These are phyloP conservation scores for Oreochromis aureus DNA, from an alignment of 2,113 vertebrate species.

Conservation along the genomic window DNA sequence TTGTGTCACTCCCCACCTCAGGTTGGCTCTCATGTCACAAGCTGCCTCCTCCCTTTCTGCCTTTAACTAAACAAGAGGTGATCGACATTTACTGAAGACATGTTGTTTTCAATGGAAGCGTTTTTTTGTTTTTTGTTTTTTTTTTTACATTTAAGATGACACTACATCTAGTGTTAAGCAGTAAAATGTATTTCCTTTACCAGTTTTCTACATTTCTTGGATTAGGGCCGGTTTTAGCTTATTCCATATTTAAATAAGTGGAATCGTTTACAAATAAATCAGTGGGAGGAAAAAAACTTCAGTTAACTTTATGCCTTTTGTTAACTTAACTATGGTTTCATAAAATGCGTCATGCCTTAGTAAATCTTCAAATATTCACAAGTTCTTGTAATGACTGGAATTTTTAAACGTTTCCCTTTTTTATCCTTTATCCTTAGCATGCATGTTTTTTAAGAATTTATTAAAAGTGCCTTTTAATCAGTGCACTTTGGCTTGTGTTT, in stretches of 20 bases:
- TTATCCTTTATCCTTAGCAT: neutral
- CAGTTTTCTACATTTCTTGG: neutral
- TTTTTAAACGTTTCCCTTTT: neutral
- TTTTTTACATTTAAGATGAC: neutral
- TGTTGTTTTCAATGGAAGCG: neutral
- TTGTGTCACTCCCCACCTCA: neutral
- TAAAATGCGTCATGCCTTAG: neutral
- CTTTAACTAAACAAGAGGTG: neutral
- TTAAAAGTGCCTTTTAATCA: neutral
- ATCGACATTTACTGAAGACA: neutral
- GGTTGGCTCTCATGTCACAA: neutral
- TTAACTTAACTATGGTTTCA: neutral
- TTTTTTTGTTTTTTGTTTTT: neutral
- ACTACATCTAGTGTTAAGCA: neutral
- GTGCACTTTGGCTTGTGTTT: neutral
- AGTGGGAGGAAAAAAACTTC: neutral
- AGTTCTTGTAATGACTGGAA: neutral
- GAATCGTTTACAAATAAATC: neutral
- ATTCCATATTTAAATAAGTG: neutral
- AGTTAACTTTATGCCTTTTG: neutral
- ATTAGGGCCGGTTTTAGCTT: neutral
- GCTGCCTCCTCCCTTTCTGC: neutral
- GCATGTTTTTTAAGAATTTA: neutral
- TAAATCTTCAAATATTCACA: neutral
- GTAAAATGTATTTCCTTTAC: neutral